Base-by-base conservation (phyloP, 2,113 vertebrate genomes). In the Dinomys branickii region DNA sequence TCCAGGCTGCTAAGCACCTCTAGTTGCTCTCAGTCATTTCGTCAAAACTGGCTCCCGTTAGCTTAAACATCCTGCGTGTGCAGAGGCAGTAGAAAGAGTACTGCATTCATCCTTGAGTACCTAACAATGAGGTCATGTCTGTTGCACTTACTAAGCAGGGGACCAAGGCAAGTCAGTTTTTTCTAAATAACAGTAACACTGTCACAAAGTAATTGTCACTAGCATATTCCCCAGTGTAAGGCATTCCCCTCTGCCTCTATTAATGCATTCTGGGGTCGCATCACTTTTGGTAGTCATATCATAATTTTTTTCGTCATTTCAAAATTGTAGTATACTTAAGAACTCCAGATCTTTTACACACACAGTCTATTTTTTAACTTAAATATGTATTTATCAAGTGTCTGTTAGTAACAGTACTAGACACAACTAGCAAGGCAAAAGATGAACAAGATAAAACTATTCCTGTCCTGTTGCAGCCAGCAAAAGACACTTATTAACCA, bases 71-170 rank as follows among this genome's bases (percentile, higher is more conserved):
- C 73, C 54, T 77, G 38, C 44, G 33, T 83, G 11, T 95, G 56
- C 30, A 41, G 63, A 41, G 67, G 50, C 47, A 44, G 11, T 67
- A 93, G 61, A 69, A 92, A 81, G 77, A 80, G 80, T 38, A 65
- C 24, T 67, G 75, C 56, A 10, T 83, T 67, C 93, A 30, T 75
- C 26, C 38, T 52, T 41, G 20, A 89, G 86, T 38, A 95, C 94
- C 52, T 47, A 93, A 47, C 52, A 69, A 47, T 90, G 73, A 88
- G 47, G 59, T 92, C 65, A 30, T 63, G 10, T 91, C 50, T 94
- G 67, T 83, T 89, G 77, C 24, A 33, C 71, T 96, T 54, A 54
- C 54, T 91, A 91, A 88, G 52, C 44, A 87, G 83, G 50, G 77
- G 78, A 93, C 65, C 63, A 52, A 91, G 58, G 56, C 78, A 85